Evolutionary conservation across 2,797 vertebrate species (phyloP), one percentile per base, ranked within the genome.

Genomic region (Peromyscus aztecus): DNA sequence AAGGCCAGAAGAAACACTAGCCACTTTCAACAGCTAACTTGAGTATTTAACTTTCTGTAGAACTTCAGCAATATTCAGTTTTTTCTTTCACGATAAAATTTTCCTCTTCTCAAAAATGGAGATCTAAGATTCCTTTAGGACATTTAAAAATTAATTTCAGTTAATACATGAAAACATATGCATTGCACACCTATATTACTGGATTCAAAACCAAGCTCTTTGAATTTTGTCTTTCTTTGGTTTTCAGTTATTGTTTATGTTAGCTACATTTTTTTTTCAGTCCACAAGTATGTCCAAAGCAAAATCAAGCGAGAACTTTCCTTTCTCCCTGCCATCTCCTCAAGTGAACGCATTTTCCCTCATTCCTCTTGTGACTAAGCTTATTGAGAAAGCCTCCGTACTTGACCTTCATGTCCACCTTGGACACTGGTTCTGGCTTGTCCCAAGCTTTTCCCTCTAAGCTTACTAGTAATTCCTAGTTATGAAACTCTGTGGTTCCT

Each of bases 391-490:
- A 76, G 24, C 40, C 83, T 63, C 83, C 77, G 6, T 21, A 57
- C 52, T 76, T 91, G 78, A 91, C 83, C 80, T 94, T 87, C 46
- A 8, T 52, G 55, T 57, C 17, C 49, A 82, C 34, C 31, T 84
- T 91, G 40, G 85, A 61, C 52, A 80, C 24, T 71, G 82, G 21
- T 69, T 95, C 65, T 91, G 16, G 52, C 4, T 7, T 89, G n/a
- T 43, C 21, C 12, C 24, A 87, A 77, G 16, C 0, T 55, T 92
- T 95, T 95, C 85, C 71, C 95, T 97, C 46, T 87, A 84, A 92
- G 76, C 12, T 94, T 94, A 73, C 77, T 34, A 69, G 7, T 87
- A 96, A 94, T 96, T 88, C 59, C 31, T 49, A 34, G n/a, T 94
- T 93, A 86, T 80, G 89, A 92, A 95, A 67, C 17, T n/a, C 69